phyloP scores from a whole-genome alignment of 2,888 invertebrate genomes.

The Ferdinandea cuprea region DNA sequence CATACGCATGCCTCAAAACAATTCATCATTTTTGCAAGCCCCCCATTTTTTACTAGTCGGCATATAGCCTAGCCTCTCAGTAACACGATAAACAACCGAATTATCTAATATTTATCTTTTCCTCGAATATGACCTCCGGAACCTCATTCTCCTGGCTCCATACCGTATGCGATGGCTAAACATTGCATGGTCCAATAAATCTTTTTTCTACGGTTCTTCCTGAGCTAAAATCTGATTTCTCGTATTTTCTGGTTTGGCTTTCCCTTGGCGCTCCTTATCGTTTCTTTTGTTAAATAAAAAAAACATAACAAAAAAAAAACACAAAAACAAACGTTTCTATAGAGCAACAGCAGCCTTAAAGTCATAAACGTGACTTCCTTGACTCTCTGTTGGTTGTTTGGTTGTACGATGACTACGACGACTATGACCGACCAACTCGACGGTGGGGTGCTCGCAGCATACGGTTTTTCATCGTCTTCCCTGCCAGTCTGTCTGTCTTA shows the following conservation, averaged over 20 bases:
- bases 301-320: background rate
- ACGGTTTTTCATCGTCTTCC: constrained; percentile 55
- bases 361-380: constrained; percentile 75
- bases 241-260: constrained; percentile 51
- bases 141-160: constrained; percentile 31
- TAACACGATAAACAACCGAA: constrained; percentile 71
- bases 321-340: constrained; percentile 13
- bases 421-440: background rate
- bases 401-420: constrained; percentile 26
- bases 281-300: constrained; percentile 8
- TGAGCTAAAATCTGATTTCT: constrained; percentile 62
- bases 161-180: constrained; percentile 32
- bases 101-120: constrained; percentile 75
- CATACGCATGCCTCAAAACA: constrained; percentile 63
- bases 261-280: constrained; percentile 63
- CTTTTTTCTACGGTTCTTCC: constrained; percentile 55
- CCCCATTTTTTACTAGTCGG: background rate
- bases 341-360: constrained; percentile 67
- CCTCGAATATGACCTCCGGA: constrained; percentile 68
- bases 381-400: constrained; percentile 61
- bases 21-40: constrained; percentile 55
- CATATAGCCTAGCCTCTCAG: constrained; percentile 32
- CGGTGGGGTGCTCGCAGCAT: constrained; percentile 10
- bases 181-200: constrained; percentile 69
- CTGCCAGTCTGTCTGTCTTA: constrained; percentile 59